Percentiles rank a stretch among this genome's conserved stretches.
These are phyloP conservation scores for Sparus aurata DNA, from an alignment of 2,797 vertebrate genomes.

Conservation along the genomic window DNA sequence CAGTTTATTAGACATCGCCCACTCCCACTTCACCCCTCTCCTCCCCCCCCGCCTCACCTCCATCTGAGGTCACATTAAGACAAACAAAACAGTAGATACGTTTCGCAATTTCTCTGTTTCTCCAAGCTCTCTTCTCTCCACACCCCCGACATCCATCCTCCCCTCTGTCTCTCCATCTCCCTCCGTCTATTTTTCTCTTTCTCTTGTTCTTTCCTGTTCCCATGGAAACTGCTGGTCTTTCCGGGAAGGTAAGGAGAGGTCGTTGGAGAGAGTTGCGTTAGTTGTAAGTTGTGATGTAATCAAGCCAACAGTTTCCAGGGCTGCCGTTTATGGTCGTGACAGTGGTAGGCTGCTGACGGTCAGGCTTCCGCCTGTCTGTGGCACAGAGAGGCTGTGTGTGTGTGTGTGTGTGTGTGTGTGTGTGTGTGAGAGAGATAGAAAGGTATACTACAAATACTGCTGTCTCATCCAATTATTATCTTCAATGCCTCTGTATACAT, in stretches of 20 bases:
- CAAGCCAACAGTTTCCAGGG: conserved; percentile 58
- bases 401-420: conserved; percentile 18
- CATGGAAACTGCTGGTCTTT: conserved; percentile 88
- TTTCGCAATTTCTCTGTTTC: conserved; percentile 22
- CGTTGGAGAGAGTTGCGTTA: conserved; percentile 67
- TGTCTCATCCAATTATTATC: conserved; percentile 29
- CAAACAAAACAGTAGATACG: conserved; percentile 32
- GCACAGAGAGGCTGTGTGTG: conserved; percentile 14
- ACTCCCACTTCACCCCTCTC: background rate
- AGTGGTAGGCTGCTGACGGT: conserved; percentile 55
- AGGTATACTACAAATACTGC: conserved; percentile 16
- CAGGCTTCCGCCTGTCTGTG: conserved; percentile 46
- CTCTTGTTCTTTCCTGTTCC: conserved; percentile 82
- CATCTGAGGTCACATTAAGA: conserved; percentile 47
- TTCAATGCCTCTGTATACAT: background rate
- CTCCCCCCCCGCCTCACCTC: conserved; percentile 1
- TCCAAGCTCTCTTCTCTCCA: conserved; percentile 28
- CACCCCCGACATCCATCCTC: conserved; percentile 56
- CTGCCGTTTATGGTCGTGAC: conserved; percentile 81
- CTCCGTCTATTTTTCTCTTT: conserved; percentile 59
- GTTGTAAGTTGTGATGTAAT: conserved; percentile 84
- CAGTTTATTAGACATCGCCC: conserved; percentile 17
- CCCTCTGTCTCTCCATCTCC: conserved; percentile 48
- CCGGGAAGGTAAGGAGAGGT: conserved; percentile 81
- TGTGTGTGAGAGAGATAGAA: background rate